Base-by-base conservation (phyloP, 2,888 invertebrate species). In the Thera britannica region DNA sequence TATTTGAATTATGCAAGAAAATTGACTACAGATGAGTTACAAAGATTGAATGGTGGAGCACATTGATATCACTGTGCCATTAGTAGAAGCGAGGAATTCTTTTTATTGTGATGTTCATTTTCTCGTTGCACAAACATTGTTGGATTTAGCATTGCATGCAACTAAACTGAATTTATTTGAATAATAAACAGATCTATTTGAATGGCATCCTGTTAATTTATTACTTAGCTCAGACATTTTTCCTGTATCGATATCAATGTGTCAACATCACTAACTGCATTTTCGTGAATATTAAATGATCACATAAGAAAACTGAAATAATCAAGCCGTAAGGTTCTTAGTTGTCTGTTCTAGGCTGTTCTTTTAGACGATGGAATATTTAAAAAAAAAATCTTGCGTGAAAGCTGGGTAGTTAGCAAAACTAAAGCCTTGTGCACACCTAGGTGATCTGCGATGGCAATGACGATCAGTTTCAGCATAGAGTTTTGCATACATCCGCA, bases 41-140 rank as follows among this genome's bases (percentile, higher is more conserved):
- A 85, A 85, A 90, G 89, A 90, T 90, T 90, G 88, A 91, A 90
- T 90, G 85, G 90, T 83, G 77, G 79, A 83, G 85, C 77, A 86
- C 87, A 86, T 81, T 88, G 88, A 90, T 90, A 91, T 83, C 84
- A 81, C 77, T 82, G 23, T 23, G 79, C 83, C 86, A 90, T 90
- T 90, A 90, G 85, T 81, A 82, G 79, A 79, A 86, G 83, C 85
- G 87, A 81, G 81, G 82, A 83, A 85, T 89, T 88, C 83, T 86
- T 87, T 80, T 79, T 79, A 84, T 86, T 85, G 81, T 83, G 75
- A 79, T 79, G 68, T 79, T 81, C 78, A 79, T 82, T 83, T 83
- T 82, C 76, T 80, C 65, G 78, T 75, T 62, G 57, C 52, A 70
- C 62, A 59, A 69, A 65, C 63, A 66, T 55, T 64, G 57, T 61